Percentiles rank a stretch among this genome's conserved stretches.
These are phyloP conservation scores for Drosophila pandora DNA, from an alignment of 1,140 invertebrate genomes.

Conservation along the genomic window DNA sequence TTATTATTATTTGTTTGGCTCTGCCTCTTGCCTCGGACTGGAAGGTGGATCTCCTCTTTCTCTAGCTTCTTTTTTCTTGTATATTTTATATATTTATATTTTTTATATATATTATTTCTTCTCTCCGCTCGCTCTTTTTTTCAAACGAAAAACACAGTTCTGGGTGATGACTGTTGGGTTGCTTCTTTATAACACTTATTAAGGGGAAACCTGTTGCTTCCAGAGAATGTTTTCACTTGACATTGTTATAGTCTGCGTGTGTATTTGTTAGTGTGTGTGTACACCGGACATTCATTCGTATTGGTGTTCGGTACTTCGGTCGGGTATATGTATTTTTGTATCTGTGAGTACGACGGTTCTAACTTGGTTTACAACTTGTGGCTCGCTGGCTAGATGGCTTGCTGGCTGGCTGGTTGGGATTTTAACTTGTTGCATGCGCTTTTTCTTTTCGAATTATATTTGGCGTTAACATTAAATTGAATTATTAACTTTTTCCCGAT, in stretches of 20 bases:
- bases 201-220: slow-evolving; percentile 80
- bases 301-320: neutral
- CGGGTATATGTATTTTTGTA: slow-evolving; percentile 21
- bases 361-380: slow-evolving; percentile 77
- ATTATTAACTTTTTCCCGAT: slow-evolving; percentile 51
- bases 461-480: slow-evolving; percentile 53
- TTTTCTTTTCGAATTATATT: slow-evolving; percentile 38
- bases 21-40: neutral
- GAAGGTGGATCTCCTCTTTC: neutral
- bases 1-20: slow-evolving; percentile 32
- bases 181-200: slow-evolving; percentile 72
- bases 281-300: slow-evolving; percentile 38
- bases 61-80: slow-evolving; percentile 7
- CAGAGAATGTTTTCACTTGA: slow-evolving; percentile 82
- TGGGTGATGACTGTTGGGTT: slow-evolving; percentile 58
- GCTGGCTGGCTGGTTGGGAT: neutral
- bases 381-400: slow-evolving; percentile 6
- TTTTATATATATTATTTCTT: slow-evolving; percentile 27
- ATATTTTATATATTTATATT: slow-evolving; percentile 13
- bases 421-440: slow-evolving; percentile 78
- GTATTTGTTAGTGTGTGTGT: slow-evolving; percentile 27
- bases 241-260: slow-evolving; percentile 66
- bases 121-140: slow-evolving; percentile 14
- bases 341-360: slow-evolving; percentile 58
- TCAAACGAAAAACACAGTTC: slow-evolving; percentile 53